Percentiles rank a stretch among this genome's conserved stretches.
Evolutionary conservation across 1,140 invertebrate species (phyloP).

Genomic region (Brachionus paranguensis): DNA sequence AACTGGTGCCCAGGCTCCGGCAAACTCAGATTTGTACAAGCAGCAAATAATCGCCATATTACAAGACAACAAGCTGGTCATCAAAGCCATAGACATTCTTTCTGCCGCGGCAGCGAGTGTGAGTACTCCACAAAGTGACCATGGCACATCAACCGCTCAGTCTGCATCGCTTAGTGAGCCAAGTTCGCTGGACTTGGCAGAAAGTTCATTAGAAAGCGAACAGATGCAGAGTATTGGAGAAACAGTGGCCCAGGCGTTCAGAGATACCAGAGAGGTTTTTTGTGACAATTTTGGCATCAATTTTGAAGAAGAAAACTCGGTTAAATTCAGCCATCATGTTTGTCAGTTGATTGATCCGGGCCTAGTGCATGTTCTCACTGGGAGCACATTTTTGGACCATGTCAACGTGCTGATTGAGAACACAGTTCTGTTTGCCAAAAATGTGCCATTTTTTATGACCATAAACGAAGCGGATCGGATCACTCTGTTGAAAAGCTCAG

Average conservation of each 20-base stretch:
- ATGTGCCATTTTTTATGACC: constrained; percentile 34
- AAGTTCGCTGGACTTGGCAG: too few relatives aligned
- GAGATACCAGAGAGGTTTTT: background rate
- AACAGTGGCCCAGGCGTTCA: background rate
- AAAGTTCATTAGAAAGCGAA: background rate
- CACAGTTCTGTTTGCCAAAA: constrained; percentile 16
- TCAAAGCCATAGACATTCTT: constrained; percentile 19
- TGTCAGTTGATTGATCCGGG: background rate
- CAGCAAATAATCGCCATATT: constrained; percentile 23
- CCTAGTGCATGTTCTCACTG: background rate
- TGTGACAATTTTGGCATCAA: background rate
- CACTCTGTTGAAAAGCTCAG: background rate
- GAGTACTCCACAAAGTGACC: background rate
- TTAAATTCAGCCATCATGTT: background rate
- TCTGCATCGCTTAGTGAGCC: background rate
- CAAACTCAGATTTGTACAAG: background rate
- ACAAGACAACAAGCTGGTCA: constrained; percentile 17
- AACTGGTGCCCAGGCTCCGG: background rate
- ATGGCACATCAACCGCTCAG: background rate
- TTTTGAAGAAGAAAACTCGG: background rate
- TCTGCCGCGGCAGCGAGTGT: background rate
- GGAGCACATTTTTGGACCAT: constrained; percentile 1
- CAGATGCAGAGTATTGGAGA: background rate
- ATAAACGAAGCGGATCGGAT: constrained; percentile 36
- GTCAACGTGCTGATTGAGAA: constrained; percentile 13